Conservation (phyloP, 2,888 invertebrate species). For the Sisyra terminalis region DNA sequence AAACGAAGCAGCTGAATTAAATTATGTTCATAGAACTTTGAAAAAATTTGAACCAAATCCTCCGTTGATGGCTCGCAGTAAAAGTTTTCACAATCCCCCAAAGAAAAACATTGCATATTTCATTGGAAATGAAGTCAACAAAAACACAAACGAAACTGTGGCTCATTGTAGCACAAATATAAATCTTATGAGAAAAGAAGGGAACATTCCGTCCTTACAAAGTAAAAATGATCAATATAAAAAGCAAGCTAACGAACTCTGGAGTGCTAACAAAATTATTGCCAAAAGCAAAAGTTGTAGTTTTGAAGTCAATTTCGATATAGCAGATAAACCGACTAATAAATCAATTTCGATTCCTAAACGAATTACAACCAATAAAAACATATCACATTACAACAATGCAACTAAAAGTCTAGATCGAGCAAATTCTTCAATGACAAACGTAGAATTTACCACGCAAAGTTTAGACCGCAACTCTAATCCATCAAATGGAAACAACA, state of each 20-base stretch:
- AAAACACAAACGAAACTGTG: constrained; percentile 1
- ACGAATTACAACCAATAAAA: not conserved
- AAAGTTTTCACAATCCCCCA: constrained; percentile 10
- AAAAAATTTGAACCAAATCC: constrained; percentile 22
- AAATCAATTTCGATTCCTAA: not conserved
- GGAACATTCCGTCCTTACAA: constrained; percentile 36
- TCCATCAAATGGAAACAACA: not conserved
- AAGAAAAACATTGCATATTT: constrained; percentile 23
- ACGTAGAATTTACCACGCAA: constrained; percentile 1
- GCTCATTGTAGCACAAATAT: not conserved
- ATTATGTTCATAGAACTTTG: constrained; percentile 25
- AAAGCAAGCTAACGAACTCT: constrained; percentile 30
- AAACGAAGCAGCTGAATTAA: constrained; percentile 19
- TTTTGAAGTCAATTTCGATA: constrained; percentile 28
- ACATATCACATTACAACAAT: not conserved
- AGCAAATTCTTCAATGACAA: not conserved
- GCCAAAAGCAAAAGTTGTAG: constrained; percentile 31
- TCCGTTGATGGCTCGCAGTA: constrained; percentile 13
- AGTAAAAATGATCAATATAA: constrained; percentile 36
- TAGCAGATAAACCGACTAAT: not conserved
- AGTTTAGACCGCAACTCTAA: constrained; percentile 5
- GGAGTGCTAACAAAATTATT: constrained; percentile 27
- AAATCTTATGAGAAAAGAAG: constrained; percentile 15
- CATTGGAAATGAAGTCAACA: constrained; percentile 17
- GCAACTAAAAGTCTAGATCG: constrained; percentile 6